phyloP scores from a whole-genome alignment of 2,113 vertebrate species.

The Hyla sarda region DNA sequence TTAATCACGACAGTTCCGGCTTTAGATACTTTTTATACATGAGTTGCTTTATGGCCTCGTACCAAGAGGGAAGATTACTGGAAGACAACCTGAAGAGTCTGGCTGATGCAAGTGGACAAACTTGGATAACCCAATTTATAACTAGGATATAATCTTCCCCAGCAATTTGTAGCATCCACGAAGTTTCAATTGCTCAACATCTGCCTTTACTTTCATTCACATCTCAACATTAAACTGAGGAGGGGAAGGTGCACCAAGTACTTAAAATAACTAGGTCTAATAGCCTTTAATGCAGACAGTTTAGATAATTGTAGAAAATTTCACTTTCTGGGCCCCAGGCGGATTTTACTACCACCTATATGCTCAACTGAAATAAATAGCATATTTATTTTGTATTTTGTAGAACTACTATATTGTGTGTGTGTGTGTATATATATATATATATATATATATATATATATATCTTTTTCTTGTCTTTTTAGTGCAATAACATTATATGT shows the following conservation, averaged over 20 bases:
- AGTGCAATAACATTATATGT: too few relatives aligned
- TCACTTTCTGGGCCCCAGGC: conserved; percentile 82
- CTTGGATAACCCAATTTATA: conserved; percentile 74
- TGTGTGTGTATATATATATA: not conserved
- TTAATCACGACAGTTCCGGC: not conserved
- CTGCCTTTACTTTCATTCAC: conserved; percentile 77
- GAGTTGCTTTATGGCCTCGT: conserved; percentile 80
- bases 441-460: not conserved
- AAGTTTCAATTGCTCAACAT: conserved; percentile 67
- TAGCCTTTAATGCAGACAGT: conserved; percentile 89
- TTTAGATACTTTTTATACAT: too few relatives aligned
- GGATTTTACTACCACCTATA: conserved; percentile 78
- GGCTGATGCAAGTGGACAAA: conserved; percentile 74
- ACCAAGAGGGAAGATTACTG: conserved; percentile 74
- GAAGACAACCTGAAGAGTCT: conserved; percentile 75
- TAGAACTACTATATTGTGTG: not conserved
- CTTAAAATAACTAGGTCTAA: conserved; percentile 90
- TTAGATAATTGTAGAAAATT: conserved; percentile 89
- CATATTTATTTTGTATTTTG: conserved; percentile 60
- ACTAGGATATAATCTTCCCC: conserved; percentile 64
- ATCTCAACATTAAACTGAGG: conserved; percentile 85
- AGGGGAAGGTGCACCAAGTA: conserved; percentile 78
- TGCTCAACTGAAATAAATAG: conserved; percentile 76
- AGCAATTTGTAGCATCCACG: conserved; percentile 52
- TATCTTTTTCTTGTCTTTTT: not conserved